These are phyloP conservation scores for Pogoniulus pusillus DNA, from an alignment of 2,797 vertebrate genomes.

Conservation along the genomic window DNA sequence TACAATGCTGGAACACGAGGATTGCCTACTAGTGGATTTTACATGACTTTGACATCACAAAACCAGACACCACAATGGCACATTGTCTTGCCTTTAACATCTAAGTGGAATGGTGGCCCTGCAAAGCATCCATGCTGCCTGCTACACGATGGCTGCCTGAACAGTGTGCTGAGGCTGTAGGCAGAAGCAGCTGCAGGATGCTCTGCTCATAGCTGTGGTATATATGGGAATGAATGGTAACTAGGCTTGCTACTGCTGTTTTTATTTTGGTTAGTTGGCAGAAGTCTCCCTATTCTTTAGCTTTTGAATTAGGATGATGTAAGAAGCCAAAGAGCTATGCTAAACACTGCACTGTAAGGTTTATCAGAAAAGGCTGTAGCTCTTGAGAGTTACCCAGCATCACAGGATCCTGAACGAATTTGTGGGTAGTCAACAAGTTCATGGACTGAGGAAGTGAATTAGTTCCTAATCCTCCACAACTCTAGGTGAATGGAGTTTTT, in stretches of 20 bases:
- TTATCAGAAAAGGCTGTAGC: slow-evolving; percentile 17
- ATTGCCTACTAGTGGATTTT: background rate
- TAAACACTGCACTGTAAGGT: background rate
- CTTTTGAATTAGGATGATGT: slow-evolving; percentile 58
- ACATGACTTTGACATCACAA: background rate
- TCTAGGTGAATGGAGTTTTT: background rate
- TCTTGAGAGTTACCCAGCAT: background rate
- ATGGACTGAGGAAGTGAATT: background rate
- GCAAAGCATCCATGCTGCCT: background rate
- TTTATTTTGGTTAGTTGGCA: slow-evolving; percentile 51
- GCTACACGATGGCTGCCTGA: background rate
- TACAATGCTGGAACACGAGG: background rate
- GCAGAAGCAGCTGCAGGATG: background rate
- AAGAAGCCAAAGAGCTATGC: background rate
- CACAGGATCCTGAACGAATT: background rate
- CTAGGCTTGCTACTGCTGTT: background rate
- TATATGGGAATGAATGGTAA: slow-evolving; percentile 3
- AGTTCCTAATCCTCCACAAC: background rate
- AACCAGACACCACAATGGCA: background rate
- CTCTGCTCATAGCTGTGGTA: slow-evolving; percentile 11
- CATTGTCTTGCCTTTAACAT: background rate
- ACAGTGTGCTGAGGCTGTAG: rapidly evolving
- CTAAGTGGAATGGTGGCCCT: background rate
- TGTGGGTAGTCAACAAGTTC: background rate
- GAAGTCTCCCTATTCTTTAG: slow-evolving; percentile 36